Conservation (phyloP, 2,888 invertebrate species). For the Dicranocentrus wangi region DNA sequence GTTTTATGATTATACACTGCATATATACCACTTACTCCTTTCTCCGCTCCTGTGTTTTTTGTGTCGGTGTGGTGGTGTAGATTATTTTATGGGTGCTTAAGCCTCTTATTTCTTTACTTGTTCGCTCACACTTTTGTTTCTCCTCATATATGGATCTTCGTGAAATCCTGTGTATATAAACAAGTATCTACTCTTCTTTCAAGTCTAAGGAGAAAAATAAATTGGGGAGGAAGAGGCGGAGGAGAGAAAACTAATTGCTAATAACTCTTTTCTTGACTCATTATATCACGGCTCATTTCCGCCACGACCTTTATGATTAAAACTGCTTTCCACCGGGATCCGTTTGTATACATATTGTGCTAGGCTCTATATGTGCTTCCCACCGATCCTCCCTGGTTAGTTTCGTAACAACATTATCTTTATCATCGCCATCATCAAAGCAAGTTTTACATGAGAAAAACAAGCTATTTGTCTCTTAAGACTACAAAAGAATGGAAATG, state of each 20-base stretch:
- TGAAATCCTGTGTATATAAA: not conserved
- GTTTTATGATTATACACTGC: conserved; percentile 42
- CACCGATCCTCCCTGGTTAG: too few relatives aligned
- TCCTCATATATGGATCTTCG: conserved; percentile 10
- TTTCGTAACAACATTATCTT: conserved; percentile 52
- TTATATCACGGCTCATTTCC: conserved; percentile 64
- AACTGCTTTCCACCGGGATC: conserved; percentile 21
- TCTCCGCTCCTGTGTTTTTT: not conserved
- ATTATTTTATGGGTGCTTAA: conserved; percentile 62
- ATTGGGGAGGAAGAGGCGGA: conserved; percentile 36
- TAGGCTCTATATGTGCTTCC: too few relatives aligned
- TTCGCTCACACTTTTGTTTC: conserved; percentile 25
- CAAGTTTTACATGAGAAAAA: conserved; percentile 36
- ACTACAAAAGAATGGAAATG: conserved; percentile 25
- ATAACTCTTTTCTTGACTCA: conserved; percentile 63
- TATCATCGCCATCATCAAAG: conserved; percentile 49
- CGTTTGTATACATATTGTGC: too few relatives aligned
- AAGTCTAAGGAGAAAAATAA: conserved; percentile 33
- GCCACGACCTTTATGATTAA: conserved; percentile 62
- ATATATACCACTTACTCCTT: not conserved
- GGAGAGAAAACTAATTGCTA: conserved; percentile 59
- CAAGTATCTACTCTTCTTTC: not conserved
- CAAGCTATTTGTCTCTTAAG: conserved; percentile 48
- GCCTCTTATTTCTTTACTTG: conserved; percentile 60
- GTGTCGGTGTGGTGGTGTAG: conserved; percentile 39